These are phyloP conservation scores for Ectropis grisescens DNA, from an alignment of 1,140 invertebrate genomes.

Conservation along the genomic window DNA sequence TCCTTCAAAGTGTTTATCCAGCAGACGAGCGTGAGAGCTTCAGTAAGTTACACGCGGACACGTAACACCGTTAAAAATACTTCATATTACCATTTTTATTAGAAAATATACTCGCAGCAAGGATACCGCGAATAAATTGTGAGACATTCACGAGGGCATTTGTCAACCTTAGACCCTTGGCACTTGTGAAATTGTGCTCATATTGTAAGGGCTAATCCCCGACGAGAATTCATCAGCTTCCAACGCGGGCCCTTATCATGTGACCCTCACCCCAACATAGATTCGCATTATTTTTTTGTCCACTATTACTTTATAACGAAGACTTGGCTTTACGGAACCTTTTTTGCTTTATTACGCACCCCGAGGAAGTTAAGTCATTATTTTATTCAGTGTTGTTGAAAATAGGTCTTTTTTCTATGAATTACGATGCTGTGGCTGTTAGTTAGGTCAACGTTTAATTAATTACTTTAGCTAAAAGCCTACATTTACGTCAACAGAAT, in stretches of 20 bases:
- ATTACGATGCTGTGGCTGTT: no score
- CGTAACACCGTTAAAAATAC: conserved; percentile 20
- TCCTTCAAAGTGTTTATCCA: no score
- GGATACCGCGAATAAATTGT: conserved; percentile 32
- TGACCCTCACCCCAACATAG: conserved; percentile 20
- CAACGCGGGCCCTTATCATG: conserved; percentile 38
- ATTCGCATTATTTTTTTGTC: conserved; percentile 30
- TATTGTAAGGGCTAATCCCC: conserved; percentile 62
- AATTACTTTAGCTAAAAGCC: no score
- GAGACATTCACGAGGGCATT: conserved; percentile 35
- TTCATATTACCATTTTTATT: conserved; percentile 55
- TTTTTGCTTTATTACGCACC: no score
- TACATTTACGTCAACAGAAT: no score
- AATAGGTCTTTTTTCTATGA: no score
- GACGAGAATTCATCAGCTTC: conserved; percentile 50
- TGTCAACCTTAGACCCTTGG: conserved; percentile 43
- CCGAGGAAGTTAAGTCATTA: no score
- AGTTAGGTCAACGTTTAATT: no score
- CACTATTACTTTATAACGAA: no score
- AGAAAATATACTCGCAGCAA: conserved; percentile 37
- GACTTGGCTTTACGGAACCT: no score
- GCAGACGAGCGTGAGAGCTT: no score
- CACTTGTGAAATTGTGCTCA: conserved; percentile 51
- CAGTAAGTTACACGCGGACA: not conserved
- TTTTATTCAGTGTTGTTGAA: no score